A percentile compares a stretch with the other conserved stretches of the same genome.
Evolutionary conservation across 2,888 invertebrate genomes (phyloP).

Genomic region (Drosophila vallismaia): DNA sequence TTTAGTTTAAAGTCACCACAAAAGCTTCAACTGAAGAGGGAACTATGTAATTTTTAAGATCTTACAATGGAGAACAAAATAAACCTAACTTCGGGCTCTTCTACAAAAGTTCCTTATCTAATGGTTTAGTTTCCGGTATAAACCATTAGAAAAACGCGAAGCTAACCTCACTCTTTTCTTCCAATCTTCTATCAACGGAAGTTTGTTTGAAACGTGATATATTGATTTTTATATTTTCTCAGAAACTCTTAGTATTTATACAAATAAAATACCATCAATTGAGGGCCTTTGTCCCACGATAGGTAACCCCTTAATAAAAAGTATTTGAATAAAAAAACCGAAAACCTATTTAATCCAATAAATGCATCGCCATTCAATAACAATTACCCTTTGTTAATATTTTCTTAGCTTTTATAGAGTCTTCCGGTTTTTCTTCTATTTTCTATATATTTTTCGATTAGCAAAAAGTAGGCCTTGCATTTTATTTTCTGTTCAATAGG

Average conservation of each 20-base stretch:
- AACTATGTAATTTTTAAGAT: no score
- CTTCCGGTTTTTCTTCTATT: neutral
- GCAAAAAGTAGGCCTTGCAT: neutral
- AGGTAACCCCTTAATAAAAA: neutral
- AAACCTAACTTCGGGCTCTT: no score
- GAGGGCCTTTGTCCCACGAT: neutral
- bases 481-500: neutral
- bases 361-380: neutral
- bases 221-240: neutral
- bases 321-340: neutral
- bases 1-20: conserved; percentile 17
- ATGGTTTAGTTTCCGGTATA: no score
- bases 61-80: no score
- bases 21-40: neutral
- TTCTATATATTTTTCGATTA: no score
- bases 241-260: neutral
- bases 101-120: no score
- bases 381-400: neutral
- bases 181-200: neutral
- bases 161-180: neutral
- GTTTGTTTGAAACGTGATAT: neutral
- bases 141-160: neutral
- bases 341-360: neutral
- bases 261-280: conserved; percentile 2
- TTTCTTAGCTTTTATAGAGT: neutral